These are phyloP conservation scores for Xestia c-nigrum DNA, from an alignment of 2,888 invertebrate species.

Conservation along the genomic window DNA sequence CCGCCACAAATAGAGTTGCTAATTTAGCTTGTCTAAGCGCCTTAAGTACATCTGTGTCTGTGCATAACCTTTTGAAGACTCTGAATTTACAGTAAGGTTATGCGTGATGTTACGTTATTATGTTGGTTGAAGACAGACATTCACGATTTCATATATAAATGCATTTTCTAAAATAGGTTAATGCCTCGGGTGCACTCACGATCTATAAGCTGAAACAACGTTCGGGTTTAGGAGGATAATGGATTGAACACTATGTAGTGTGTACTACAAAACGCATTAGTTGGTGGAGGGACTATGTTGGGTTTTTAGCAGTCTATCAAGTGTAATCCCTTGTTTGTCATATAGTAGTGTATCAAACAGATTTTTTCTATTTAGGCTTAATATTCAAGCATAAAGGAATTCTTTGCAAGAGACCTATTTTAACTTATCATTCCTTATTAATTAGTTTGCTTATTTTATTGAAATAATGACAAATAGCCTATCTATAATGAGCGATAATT, in stretches of 20 bases:
- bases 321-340: neutral
- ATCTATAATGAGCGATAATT: neutral
- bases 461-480: too few relatives aligned
- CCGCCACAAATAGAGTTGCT: too few relatives aligned
- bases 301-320: neutral
- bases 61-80: neutral
- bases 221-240: neutral
- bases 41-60: too few relatives aligned
- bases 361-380: neutral
- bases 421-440: neutral
- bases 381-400: too few relatives aligned
- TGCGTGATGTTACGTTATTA: neutral
- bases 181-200: neutral
- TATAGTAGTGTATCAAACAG: neutral
- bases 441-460: neutral
- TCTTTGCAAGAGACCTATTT: neutral
- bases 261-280: neutral
- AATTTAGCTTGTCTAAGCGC: too few relatives aligned
- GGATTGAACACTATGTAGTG: neutral
- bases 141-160: neutral
- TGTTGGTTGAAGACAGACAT: neutral
- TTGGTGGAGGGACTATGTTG: neutral
- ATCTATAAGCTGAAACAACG: neutral
- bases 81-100: neutral
- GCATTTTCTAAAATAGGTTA: conserved; percentile 8